A percentile compares a stretch with the other conserved stretches of the same genome.
Evolutionary conservation across 2,113 vertebrate genomes (phyloP).

Genomic region (Falco punctatus): DNA sequence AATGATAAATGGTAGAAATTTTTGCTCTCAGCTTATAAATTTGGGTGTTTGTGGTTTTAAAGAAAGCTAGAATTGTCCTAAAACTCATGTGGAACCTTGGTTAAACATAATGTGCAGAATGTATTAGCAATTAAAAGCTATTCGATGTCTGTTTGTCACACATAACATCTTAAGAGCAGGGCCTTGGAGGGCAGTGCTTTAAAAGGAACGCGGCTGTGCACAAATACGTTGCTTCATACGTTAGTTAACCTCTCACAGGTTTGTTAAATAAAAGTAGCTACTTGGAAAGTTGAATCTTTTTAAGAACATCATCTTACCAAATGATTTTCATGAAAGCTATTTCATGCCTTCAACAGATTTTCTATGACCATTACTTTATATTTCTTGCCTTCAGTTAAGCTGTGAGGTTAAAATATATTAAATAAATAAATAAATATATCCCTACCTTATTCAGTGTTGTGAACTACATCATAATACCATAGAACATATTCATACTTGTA

Average conservation of each 20-base stretch:
- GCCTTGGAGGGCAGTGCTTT: background rate
- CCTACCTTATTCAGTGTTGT: background rate
- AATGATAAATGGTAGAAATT: background rate
- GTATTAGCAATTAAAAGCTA: slow-evolving; percentile 7
- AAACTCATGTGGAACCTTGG: background rate
- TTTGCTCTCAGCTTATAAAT: background rate
- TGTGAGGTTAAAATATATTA: background rate
- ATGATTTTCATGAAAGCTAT: background rate
- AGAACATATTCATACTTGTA: background rate
- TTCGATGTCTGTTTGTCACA: background rate
- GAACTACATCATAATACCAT: background rate
- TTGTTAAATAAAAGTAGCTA: slow-evolving; percentile 2
- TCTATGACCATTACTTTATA: background rate
- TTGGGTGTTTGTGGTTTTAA: background rate
- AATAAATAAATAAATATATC: background rate
- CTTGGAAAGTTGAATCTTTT: background rate
- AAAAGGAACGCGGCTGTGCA: background rate
- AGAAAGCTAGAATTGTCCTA: background rate
- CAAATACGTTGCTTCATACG: background rate
- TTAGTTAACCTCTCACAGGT: background rate
- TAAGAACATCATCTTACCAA: background rate
- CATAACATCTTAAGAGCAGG: background rate
- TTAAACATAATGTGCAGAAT: background rate
- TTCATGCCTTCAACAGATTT: slow-evolving; percentile 12
- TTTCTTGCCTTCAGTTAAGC: background rate